Evolutionary conservation across 2,113 vertebrate species (phyloP).

Genomic region (Pseudois nayaur): DNA sequence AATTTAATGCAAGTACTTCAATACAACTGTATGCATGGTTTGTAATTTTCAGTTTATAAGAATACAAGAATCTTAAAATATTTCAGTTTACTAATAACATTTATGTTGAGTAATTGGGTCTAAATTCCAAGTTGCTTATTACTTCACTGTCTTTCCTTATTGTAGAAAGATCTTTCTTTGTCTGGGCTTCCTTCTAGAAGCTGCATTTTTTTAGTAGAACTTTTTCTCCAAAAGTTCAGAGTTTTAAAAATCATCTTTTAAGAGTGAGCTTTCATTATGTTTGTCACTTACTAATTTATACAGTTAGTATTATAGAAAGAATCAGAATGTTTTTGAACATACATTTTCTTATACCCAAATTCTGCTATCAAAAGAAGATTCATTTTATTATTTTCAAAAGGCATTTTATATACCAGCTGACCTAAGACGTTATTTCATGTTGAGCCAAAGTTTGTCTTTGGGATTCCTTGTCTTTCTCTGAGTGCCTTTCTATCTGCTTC

Average conservation of each 20-base stretch:
- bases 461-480: background rate
- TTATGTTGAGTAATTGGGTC: background rate
- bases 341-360: background rate
- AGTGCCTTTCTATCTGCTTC: background rate
- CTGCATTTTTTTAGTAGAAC: background rate
- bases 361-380: background rate
- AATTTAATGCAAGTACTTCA: background rate
- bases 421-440: background rate
- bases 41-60: conserved; percentile 7
- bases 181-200: background rate
- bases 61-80: background rate
- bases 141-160: conserved; percentile 17
- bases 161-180: background rate
- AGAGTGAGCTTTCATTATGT: background rate
- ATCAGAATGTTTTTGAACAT: background rate
- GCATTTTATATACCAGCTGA: background rate
- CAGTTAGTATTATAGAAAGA: background rate
- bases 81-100: background rate
- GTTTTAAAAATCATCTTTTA: background rate
- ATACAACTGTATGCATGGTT: background rate
- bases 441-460: background rate
- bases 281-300: background rate
- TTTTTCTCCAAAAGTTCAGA: background rate
- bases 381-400: conserved; percentile 4
- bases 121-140: background rate